Conservation (phyloP, 2,113 vertebrate genomes). For the Amazona vittata region DNA sequence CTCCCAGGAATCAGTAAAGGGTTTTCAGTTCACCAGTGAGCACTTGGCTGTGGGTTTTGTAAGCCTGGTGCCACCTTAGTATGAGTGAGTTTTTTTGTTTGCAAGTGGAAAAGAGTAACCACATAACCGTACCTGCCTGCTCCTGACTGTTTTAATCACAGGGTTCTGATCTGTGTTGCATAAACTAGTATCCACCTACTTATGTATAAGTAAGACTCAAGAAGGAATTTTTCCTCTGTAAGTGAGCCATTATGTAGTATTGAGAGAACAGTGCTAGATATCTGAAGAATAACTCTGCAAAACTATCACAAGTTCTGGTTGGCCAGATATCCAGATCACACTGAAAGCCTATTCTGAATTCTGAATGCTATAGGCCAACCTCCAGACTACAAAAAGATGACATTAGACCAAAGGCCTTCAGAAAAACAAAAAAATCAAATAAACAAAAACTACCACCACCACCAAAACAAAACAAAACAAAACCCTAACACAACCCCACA, state of each 20-base stretch:
- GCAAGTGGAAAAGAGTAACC: background rate
- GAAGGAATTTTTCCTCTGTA: background rate
- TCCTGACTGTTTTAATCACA: background rate
- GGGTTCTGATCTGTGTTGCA: rapidly evolving
- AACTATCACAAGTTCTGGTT: background rate
- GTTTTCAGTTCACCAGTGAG: background rate
- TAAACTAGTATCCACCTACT: background rate
- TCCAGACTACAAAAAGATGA: background rate
- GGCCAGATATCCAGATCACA: background rate
- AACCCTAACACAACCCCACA: background rate
- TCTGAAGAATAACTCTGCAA: background rate
- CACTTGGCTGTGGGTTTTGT: background rate
- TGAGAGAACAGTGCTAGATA: background rate
- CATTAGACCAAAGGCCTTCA: background rate
- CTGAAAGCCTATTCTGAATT: background rate
- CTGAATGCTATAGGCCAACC: background rate
- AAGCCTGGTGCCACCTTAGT: background rate
- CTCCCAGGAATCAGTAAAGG: background rate
- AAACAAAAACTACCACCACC: background rate
- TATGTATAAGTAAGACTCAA: background rate
- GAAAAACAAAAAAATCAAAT: background rate
- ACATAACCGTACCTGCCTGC: background rate
- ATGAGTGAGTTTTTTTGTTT: rapidly evolving
- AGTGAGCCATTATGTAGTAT: background rate
- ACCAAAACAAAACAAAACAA: background rate